Evolutionary conservation across 2,888 invertebrate genomes (phyloP).

Genomic region (Malthinus flaveolus): DNA sequence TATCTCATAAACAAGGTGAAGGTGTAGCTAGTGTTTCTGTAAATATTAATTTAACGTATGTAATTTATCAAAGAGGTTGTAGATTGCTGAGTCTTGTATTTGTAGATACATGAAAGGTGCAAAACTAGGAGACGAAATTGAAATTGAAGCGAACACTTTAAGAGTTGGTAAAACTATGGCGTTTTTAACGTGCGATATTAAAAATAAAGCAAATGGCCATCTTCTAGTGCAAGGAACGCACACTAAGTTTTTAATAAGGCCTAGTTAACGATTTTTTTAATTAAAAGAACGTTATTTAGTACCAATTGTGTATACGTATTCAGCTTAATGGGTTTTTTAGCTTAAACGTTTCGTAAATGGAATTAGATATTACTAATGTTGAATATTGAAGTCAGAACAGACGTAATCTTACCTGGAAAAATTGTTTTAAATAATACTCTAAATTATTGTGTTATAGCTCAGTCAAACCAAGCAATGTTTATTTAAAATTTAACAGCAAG

Average conservation of each 20-base stretch:
- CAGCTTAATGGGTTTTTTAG: too few relatives aligned
- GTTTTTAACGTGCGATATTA: constrained; percentile 78
- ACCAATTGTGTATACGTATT: too few relatives aligned
- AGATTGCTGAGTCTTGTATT: constrained; percentile 31
- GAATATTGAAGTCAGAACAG: too few relatives aligned
- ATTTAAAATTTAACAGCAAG: too few relatives aligned
- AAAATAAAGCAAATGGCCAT: constrained; percentile 71
- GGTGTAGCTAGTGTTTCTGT: constrained; percentile 55
- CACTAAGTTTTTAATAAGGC: constrained; percentile 66
- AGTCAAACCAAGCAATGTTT: too few relatives aligned
- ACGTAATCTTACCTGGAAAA: too few relatives aligned
- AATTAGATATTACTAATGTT: too few relatives aligned
- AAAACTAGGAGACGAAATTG: constrained; percentile 74
- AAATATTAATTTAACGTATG: background rate
- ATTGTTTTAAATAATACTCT: too few relatives aligned
- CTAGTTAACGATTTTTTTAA: background rate
- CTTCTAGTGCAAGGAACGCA: constrained; percentile 83
- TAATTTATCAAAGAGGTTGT: background rate
- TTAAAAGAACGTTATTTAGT: too few relatives aligned
- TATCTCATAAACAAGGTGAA: constrained; percentile 63
- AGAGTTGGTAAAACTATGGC: constrained; percentile 80
- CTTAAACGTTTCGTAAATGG: too few relatives aligned
- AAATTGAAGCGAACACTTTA: constrained; percentile 76
- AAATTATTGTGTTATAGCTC: too few relatives aligned
- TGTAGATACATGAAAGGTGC: constrained; percentile 79